A percentile compares a stretch with the other conserved stretches of the same genome.
Evolutionary conservation across 2,113 vertebrate genomes (phyloP).

Genomic region (Pygoscelis antarcticus): DNA sequence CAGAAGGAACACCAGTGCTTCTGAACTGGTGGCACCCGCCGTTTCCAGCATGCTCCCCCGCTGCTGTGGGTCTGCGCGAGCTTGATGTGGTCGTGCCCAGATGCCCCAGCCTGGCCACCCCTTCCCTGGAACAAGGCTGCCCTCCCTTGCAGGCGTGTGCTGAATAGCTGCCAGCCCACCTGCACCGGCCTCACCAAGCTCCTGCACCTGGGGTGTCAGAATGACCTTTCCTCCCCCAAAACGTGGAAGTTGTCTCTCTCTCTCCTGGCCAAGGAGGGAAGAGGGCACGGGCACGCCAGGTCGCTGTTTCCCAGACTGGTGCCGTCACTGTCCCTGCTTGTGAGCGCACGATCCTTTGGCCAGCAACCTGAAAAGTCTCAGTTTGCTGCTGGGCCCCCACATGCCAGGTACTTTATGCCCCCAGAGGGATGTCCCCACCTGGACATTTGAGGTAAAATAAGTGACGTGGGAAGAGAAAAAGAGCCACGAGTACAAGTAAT

Average conservation of each 20-base stretch:
- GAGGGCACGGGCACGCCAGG: accelerated
- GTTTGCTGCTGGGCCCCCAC: neutral
- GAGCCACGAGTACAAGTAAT: neutral
- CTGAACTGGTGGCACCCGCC: accelerated
- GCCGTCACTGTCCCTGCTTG: neutral
- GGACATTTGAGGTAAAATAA: neutral
- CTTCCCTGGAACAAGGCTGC: neutral
- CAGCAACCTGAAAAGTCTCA: neutral
- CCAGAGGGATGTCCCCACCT: neutral
- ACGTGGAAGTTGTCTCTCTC: neutral
- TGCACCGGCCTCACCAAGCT: accelerated
- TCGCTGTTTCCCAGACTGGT: accelerated
- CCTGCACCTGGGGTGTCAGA: neutral
- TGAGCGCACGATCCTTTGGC: accelerated
- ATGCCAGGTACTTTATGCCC: neutral
- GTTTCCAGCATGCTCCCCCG: accelerated
- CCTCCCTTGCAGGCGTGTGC: accelerated
- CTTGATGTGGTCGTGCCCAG: neutral
- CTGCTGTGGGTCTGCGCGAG: accelerated
- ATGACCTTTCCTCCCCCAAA: neutral
- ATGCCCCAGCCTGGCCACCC: accelerated
- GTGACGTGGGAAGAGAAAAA: neutral
- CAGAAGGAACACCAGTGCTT: neutral
- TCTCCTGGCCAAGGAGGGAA: neutral
- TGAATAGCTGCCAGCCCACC: accelerated